A percentile compares a stretch with the other conserved stretches of the same genome.
Conservation (phyloP, 2,113 vertebrate genomes). For the Catharus bicknelli region DNA sequence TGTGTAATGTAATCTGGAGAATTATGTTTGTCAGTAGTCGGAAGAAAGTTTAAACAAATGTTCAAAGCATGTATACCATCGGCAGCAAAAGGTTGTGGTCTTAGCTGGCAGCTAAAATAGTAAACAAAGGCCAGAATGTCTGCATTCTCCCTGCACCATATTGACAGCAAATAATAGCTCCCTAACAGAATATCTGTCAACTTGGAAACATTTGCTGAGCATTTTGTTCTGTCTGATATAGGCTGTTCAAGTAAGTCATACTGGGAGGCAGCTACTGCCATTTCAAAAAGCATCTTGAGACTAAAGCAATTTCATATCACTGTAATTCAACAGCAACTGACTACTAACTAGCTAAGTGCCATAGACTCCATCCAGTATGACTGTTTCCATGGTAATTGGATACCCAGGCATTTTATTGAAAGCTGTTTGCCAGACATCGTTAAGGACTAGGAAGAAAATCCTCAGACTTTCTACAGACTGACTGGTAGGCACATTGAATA, state of each 20-base stretch:
- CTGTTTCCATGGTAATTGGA: conserved; percentile 74
- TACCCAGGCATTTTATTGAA: conserved; percentile 56
- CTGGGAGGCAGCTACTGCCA: conserved; percentile 23
- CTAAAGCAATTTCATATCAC: conserved; percentile 41
- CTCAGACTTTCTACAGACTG: not conserved
- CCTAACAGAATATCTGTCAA: conserved; percentile 40
- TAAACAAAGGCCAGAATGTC: conserved; percentile 20
- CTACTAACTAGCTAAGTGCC: conserved; percentile 30
- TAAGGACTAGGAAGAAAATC: not conserved
- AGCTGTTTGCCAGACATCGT: conserved; percentile 15
- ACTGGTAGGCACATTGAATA: conserved; percentile 4
- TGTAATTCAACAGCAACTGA: conserved; percentile 56
- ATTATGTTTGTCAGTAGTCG: conserved; percentile 58
- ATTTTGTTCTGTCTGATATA: conserved; percentile 37
- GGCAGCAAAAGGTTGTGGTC: conserved; percentile 1
- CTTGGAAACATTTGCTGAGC: conserved; percentile 33
- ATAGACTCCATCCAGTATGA: conserved; percentile 50
- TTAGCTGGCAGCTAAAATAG: conserved; percentile 7
- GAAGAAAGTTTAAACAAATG: conserved; percentile 65
- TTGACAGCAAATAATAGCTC: conserved; percentile 34
- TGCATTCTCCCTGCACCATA: conserved; percentile 12
- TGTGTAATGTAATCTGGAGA: conserved; percentile 69
- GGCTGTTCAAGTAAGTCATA: conserved; percentile 46
- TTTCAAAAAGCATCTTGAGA: conserved; percentile 61
- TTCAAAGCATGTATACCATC: conserved; percentile 4